A percentile compares a stretch with the other conserved stretches of the same genome.
Conservation (phyloP, 2,888 invertebrate genomes). For the Cryptocephalus moraei region DNA sequence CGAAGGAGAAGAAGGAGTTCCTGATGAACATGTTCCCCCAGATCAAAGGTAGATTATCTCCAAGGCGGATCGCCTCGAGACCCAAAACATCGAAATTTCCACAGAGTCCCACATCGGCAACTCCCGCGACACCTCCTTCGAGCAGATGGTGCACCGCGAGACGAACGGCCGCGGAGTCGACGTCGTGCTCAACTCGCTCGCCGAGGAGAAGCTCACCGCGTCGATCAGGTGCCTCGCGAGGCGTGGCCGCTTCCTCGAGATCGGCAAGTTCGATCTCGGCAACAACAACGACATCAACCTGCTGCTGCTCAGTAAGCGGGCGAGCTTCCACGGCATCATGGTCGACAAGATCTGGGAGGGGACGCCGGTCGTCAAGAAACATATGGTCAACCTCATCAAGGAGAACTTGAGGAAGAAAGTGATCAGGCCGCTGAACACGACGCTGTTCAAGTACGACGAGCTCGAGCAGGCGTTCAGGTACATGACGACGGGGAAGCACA, state of each 20-base stretch:
- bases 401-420: constrained; percentile 39
- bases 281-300: constrained; percentile 54
- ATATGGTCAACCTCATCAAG: not conserved
- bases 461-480: constrained; percentile 62
- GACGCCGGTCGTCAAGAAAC: constrained; percentile 5
- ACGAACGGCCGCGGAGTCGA: constrained; percentile 87
- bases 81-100: constrained; percentile 1
- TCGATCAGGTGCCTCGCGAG: constrained; percentile 50
- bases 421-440: constrained; percentile 57
- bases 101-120: constrained; percentile 33
- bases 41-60: constrained; percentile 27
- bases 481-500: constrained; percentile 63
- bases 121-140: constrained; percentile 79
- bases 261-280: constrained; percentile 75
- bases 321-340: constrained; percentile 68
- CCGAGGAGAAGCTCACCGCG: constrained; percentile 81
- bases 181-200: constrained; percentile 80
- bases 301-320: constrained; percentile 58
- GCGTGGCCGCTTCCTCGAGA: constrained; percentile 68
- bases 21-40: constrained; percentile 44
- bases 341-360: constrained; percentile 43
- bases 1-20: constrained; percentile 51
- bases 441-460: constrained; percentile 53
- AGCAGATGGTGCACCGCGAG: constrained; percentile 66
- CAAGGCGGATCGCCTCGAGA: not conserved